These are phyloP conservation scores for Diplolepis rosae DNA, from an alignment of 2,888 invertebrate genomes.

Conservation along the genomic window DNA sequence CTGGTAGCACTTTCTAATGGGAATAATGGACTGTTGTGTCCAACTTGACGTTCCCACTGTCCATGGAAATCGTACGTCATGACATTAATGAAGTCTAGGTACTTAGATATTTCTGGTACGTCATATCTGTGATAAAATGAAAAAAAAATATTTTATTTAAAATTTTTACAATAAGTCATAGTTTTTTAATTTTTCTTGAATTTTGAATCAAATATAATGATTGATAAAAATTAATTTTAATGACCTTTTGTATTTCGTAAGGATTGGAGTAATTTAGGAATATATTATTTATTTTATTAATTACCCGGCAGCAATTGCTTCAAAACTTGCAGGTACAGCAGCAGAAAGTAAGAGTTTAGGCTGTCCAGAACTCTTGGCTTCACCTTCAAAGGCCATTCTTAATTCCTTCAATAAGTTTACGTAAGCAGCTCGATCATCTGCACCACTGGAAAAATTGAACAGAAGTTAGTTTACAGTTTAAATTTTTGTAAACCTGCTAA, in stretches of 20 bases:
- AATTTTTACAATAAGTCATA: no score
- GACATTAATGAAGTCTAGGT: slow-evolving; percentile 93
- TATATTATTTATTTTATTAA: no score
- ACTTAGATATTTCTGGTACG: slow-evolving; percentile 94
- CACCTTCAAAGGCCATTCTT: slow-evolving; percentile 93
- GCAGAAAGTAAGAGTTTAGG: slow-evolving; percentile 87
- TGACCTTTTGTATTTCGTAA: no score
- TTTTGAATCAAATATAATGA: no score
- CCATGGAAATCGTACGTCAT: slow-evolving; percentile 98
- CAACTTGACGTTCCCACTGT: slow-evolving; percentile 94
- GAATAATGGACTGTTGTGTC: slow-evolving; percentile 93
- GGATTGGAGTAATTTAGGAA: no score
- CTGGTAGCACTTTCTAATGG: slow-evolving; percentile 91
- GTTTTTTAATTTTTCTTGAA: no score
- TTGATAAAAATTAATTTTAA: no score
- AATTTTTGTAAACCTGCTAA: not conserved
- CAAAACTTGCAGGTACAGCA: slow-evolving; percentile 94
- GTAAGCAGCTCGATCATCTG: slow-evolving; percentile 89
- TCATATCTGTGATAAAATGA: slow-evolving; percentile 79
- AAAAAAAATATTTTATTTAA: no score
- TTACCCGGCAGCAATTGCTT: slow-evolving; percentile 92
- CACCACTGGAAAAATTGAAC: slow-evolving; percentile 78
- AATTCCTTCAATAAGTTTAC: slow-evolving; percentile 90
- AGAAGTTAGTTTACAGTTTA: not conserved
- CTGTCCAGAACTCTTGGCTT: slow-evolving; percentile 90